Evolutionary conservation across 2,113 vertebrate species (phyloP), one percentile per base, ranked within the genome.

Genomic region (Onychostoma macrolepis): DNA sequence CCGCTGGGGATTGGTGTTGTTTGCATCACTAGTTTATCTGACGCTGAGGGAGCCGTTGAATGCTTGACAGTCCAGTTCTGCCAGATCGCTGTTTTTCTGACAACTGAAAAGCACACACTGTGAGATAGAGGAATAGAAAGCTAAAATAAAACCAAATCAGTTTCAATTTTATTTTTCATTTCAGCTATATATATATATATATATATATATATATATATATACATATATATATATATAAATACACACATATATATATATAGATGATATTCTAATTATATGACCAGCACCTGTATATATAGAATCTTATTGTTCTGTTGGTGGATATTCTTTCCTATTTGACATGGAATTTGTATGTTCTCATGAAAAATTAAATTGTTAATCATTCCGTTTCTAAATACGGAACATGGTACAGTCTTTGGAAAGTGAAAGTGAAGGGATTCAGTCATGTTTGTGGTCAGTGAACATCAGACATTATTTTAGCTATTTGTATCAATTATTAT

Each of bases 31-130:
- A 28, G 61, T 5, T 80, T 28, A 74, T 26, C 28, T 56, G 28
- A 45, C n/a, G 65, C 56, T 24, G 8, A n/a, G 50, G 76, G 83
- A 82, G 41, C 89, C 41, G 56, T n/a, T 71, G 43, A 50, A 91
- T 91, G 45, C 92, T 82, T 87, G 93, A 90, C 76, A 7, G 83
- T 88, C 94, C 92, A 90, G 94, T 94, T 93, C 80, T 89, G 63
- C 90, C 79, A 85, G 91, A 88, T 91, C 76, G 21, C 24, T 41
- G 67, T 50, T 17, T 43, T 53, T 6, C 48, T 53, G 15, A 36
- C 65, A 79, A 30, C 75, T 84, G 83, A 75, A n/a, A 65, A 33
- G 86, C 58, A 76, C 48, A 82, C 45, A 21, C 11, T 45, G 7
- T 6, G 11, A 58, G 33, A 15, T 61, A 6, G 30, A 80, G 80